phyloP scores from a whole-genome alignment of 2,888 invertebrate species.

The Lithophane ornitopus region DNA sequence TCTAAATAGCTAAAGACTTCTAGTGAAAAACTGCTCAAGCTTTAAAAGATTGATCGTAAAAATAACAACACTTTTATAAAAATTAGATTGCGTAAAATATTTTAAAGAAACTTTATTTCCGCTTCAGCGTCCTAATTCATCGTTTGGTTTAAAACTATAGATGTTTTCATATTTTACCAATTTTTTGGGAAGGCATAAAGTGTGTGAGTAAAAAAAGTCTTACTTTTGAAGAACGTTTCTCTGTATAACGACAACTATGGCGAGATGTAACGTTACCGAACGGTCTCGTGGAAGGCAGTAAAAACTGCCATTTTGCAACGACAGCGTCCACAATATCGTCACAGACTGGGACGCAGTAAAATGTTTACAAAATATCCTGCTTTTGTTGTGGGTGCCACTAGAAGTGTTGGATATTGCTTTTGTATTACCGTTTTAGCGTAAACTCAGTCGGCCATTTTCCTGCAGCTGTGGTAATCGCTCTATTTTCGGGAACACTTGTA shows the following conservation, averaged over 20 bases:
- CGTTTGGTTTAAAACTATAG: conserved; percentile 20
- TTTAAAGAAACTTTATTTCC: conserved; percentile 27
- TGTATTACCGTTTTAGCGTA: conserved; percentile 81
- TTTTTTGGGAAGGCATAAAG: conserved; percentile 36
- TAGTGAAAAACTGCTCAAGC: background rate
- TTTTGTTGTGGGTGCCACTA: conserved; percentile 81
- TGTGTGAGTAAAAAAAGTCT: conserved; percentile 41
- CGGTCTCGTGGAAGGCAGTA: conserved; percentile 84
- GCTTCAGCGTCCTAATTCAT: conserved; percentile 13
- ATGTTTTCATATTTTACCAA: conserved; percentile 23
- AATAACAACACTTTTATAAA: conserved; percentile 33
- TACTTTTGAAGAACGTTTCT: conserved; percentile 61
- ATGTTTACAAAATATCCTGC: conserved; percentile 89
- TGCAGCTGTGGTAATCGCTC: conserved; percentile 70
- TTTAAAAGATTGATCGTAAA: conserved; percentile 22
- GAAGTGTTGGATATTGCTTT: conserved; percentile 84
- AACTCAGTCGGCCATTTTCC: conserved; percentile 75
- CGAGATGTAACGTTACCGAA: conserved; percentile 76
- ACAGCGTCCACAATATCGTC: conserved; percentile 87
- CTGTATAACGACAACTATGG: conserved; percentile 70
- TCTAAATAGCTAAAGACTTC: conserved; percentile 21
- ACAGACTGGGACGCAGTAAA: conserved; percentile 88
- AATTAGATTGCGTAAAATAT: conserved; percentile 19
- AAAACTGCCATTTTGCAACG: conserved; percentile 87
- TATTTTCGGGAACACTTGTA: conserved; percentile 63